Evolutionary conservation across 1,140 invertebrate species (phyloP), one percentile per base, ranked within the genome.

Genomic region (Telenomus remus): DNA sequence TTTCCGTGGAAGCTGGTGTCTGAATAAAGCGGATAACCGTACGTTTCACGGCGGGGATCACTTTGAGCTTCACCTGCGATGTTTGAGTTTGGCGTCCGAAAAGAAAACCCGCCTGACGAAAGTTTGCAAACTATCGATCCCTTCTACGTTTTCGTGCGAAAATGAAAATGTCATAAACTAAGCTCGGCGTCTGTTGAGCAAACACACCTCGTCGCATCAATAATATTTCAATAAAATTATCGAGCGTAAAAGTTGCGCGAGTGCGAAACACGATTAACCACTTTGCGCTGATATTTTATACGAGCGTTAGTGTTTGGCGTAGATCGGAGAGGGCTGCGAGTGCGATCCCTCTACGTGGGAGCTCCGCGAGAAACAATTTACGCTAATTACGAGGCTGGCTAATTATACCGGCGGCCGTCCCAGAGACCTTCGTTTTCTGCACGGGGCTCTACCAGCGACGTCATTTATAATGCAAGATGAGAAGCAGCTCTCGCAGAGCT

Each of bases 381-480:
- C 83, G 84, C 85, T 88, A 86, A 88, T 88, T 88, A 86, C 84
- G 79, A 85, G 78, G 80, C 80, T 77, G 70, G 81, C 80, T 84
- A 86, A 88, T 87, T 86, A 84, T 86, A 82, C 66, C 73, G 42
- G 61, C 61, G 39, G 61, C 68, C 55, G 57, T 74, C 75, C 54
- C 47, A 54, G 46, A 77, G 63, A 50, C 78, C 73, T 78, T 75
- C 56, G 73, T 77, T 76, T 80, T 75, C 71, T 78, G 56, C 64
- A 60, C 74, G 47, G 14, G 51, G 66, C 74, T 76, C 53, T 68
- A 56, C 80, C 76, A 81, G 79, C 60, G 77, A 79, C 75, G 81
- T 71, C 80, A 83, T 86, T 86, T 84, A 86, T 85, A 87, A 86
- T 85, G 81, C 80, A 86, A 54, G 79, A 69, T 76, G 79, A 79